A percentile compares a stretch with the other conserved stretches of the same genome.
Evolutionary conservation across 2,113 vertebrate genomes (phyloP).

Genomic region (Thoracochromis brauschi): DNA sequence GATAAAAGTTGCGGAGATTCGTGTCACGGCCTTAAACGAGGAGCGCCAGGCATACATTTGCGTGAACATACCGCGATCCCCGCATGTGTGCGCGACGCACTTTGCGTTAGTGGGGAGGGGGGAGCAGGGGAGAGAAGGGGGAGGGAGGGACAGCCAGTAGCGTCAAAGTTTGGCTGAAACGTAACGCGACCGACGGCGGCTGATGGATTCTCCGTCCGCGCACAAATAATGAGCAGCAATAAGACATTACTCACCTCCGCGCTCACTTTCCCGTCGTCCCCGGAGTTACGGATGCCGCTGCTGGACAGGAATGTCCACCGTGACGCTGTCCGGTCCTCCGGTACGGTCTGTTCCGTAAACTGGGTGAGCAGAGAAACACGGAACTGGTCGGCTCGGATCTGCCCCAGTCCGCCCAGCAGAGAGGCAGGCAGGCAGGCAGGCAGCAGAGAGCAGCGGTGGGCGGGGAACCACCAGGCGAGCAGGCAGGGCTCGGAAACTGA

Average conservation of each 20-base stretch:
- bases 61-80: neutral
- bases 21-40: neutral
- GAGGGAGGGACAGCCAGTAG: slow-evolving; percentile 1
- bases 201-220: neutral
- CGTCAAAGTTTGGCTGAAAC: slow-evolving; percentile 59
- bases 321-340: slow-evolving; percentile 6
- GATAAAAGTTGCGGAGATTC: slow-evolving; percentile 35
- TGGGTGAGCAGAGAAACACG: slow-evolving; percentile 28
- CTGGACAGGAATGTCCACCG: slow-evolving; percentile 25
- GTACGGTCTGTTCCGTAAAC: neutral
- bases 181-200: slow-evolving; percentile 19
- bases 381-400: slow-evolving; percentile 54
- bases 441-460: slow-evolving; percentile 44
- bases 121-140: neutral
- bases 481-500: slow-evolving; percentile 45
- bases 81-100: slow-evolving; percentile 25
- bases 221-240: neutral
- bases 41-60: neutral
- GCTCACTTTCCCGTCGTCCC: neutral
- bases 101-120: slow-evolving; percentile 8
- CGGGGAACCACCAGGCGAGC: slow-evolving; percentile 34
- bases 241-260: slow-evolving; percentile 25
- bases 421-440: neutral
- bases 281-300: slow-evolving; percentile 11
- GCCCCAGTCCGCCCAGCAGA: slow-evolving; percentile 50